Percentiles rank a stretch among this genome's conserved stretches.
phyloP scores from a whole-genome alignment of 2,888 invertebrate genomes.

The Drosophila lacicola region DNA sequence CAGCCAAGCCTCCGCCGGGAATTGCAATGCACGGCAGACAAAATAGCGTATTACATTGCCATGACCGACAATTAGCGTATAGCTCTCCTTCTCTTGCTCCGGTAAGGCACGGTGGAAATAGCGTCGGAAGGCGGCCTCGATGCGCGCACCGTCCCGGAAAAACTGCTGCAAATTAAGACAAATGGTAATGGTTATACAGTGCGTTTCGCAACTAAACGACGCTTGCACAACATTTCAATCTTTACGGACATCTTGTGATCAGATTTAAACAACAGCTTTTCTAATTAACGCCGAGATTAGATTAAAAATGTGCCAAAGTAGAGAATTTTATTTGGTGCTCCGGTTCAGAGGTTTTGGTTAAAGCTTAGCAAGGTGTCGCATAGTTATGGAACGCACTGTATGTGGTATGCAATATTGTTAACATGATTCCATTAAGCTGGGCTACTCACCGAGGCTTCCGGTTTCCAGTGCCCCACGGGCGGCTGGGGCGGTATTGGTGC shows the following conservation, averaged over 20 bases:
- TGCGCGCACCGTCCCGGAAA: slow-evolving; percentile 95
- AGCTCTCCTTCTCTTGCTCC: slow-evolving; percentile 92
- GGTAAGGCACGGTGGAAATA: slow-evolving; percentile 96
- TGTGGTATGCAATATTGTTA: background rate
- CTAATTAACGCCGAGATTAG: too few relatives aligned
- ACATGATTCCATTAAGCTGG: background rate
- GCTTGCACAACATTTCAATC: too few relatives aligned
- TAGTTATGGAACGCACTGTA: background rate
- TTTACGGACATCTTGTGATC: too few relatives aligned
- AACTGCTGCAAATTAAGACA: slow-evolving; percentile 90
- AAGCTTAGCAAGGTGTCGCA: too few relatives aligned
- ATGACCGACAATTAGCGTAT: slow-evolving; percentile 97
- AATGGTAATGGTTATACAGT: background rate
- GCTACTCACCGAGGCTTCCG: slow-evolving; percentile 90
- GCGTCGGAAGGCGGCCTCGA: slow-evolving; percentile 97
- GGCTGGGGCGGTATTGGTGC: slow-evolving; percentile 98
- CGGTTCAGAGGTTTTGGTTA: too few relatives aligned
- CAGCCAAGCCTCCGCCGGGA: slow-evolving; percentile 98
- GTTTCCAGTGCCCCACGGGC: slow-evolving; percentile 93
- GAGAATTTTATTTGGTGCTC: too few relatives aligned
- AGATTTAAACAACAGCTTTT: too few relatives aligned
- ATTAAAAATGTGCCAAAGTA: too few relatives aligned
- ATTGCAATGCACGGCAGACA: slow-evolving; percentile 97
- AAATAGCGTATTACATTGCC: slow-evolving; percentile 99
- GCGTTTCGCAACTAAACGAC: too few relatives aligned